Conservation (phyloP, 1,140 invertebrate genomes). For the Saccostrea glomerata region DNA sequence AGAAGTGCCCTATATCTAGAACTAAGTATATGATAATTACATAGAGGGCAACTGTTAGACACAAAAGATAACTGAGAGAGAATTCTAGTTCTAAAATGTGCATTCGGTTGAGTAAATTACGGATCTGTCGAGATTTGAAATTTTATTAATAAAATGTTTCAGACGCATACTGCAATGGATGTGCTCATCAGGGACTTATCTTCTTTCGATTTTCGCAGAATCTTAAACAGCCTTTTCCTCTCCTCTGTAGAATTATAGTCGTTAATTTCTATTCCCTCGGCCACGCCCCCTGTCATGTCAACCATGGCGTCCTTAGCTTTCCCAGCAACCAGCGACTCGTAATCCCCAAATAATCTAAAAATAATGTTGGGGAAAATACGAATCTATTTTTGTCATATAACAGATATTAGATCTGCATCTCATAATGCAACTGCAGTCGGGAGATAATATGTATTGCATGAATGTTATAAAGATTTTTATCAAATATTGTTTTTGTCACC, state of each 20-base stretch:
- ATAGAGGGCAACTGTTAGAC: no score
- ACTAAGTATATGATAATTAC: no score
- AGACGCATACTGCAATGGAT: slow-evolving; percentile 76
- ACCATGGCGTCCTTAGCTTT: slow-evolving; percentile 75
- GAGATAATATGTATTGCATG: not conserved
- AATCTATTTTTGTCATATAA: not conserved
- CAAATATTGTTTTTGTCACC: not conserved
- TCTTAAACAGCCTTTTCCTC: slow-evolving; percentile 76
- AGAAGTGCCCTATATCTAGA: no score
- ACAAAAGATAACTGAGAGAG: no score
- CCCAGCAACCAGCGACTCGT: slow-evolving; percentile 73
- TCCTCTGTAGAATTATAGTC: slow-evolving; percentile 69
- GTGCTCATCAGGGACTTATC: slow-evolving; percentile 80
- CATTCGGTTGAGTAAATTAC: no score
- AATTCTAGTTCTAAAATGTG: no score
- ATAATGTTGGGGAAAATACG: not conserved
- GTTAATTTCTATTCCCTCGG: slow-evolving; percentile 66
- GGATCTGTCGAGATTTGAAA: no score
- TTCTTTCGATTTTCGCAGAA: slow-evolving; percentile 77
- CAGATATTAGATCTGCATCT: not conserved
- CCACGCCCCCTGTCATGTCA: slow-evolving; percentile 75
- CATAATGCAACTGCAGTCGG: not conserved
- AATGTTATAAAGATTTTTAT: no score
- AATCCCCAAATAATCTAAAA: slow-evolving; percentile 73
- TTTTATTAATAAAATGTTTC: slow-evolving; percentile 79